phyloP scores from a whole-genome alignment of 2,888 invertebrate species.

The Acronicta aceris region DNA sequence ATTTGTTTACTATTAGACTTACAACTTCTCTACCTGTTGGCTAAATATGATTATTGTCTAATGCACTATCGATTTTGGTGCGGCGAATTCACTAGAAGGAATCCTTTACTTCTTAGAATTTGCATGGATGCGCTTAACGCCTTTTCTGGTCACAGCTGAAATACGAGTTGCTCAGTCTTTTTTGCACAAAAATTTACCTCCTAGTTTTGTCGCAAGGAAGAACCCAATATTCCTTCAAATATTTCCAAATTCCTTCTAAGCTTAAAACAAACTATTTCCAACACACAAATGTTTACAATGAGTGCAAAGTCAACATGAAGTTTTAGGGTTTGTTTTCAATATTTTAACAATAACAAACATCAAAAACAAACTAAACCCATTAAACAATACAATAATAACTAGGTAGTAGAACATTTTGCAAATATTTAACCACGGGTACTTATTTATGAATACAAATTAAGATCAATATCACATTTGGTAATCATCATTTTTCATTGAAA shows the following conservation, averaged over 20 bases:
- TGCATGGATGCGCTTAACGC: too few relatives aligned
- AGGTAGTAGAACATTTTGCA: constrained; percentile 8
- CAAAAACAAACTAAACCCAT: constrained; percentile 26
- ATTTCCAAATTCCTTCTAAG: constrained; percentile 5
- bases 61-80: constrained; percentile 3
- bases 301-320: constrained; percentile 25
- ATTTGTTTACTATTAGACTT: constrained; percentile 54
- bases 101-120: too few relatives aligned
- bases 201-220: too few relatives aligned
- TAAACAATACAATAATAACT: constrained; percentile 25
- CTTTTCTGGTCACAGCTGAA: too few relatives aligned
- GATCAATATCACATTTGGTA: too few relatives aligned
- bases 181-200: background rate
- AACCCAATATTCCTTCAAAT: background rate
- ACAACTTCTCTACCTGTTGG: constrained; percentile 40
- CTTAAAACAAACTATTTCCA: constrained; percentile 28
- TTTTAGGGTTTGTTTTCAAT: constrained; percentile 31
- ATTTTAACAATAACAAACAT: constrained; percentile 29
- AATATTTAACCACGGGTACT: constrained; percentile 2
- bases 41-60: constrained; percentile 34
- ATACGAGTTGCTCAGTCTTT: too few relatives aligned
- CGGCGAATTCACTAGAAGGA: background rate
- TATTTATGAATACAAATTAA: background rate
- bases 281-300: constrained; percentile 36
- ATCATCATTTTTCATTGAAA: too few relatives aligned